Evolutionary conservation across 92 coral and sea anemone species (phyloP).

Genomic region (Pocillopora meandrina): DNA sequence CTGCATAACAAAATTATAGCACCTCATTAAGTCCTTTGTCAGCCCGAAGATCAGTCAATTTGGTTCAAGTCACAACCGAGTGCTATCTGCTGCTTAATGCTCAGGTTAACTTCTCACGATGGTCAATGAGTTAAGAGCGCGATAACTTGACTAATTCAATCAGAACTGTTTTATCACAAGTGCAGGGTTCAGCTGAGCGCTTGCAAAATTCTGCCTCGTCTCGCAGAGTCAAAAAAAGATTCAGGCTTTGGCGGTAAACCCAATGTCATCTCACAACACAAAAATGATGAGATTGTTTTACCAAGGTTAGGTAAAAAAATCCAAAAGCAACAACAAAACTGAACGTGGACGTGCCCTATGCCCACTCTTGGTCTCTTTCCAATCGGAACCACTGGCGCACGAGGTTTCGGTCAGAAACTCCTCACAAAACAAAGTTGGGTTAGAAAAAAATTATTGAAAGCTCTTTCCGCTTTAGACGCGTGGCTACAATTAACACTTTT

Average conservation of each 20-base stretch:
- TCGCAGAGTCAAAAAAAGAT: neutral
- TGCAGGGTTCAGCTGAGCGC: neutral
- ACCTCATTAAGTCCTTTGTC: neutral
- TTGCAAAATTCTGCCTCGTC: neutral
- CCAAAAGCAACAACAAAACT: neutral
- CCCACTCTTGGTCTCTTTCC: neutral
- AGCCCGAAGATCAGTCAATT: neutral
- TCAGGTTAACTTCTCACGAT: slow-evolving; percentile 44
- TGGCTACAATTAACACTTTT: slow-evolving; percentile 48
- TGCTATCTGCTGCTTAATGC: slow-evolving; percentile 10
- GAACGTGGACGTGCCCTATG: neutral
- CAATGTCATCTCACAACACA: neutral
- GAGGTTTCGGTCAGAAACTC: neutral
- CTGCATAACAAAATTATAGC: neutral
- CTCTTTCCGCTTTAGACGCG: slow-evolving; percentile 31
- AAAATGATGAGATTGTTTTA: neutral
- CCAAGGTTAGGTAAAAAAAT: slow-evolving; percentile 11
- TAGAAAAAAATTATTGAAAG: slow-evolving; percentile 20
- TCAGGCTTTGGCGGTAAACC: slow-evolving; percentile 23
- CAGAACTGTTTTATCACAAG: neutral
- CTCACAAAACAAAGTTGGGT: neutral
- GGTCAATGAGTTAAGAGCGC: slow-evolving; percentile 28
- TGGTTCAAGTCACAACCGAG: slow-evolving; percentile 4
- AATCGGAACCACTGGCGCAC: neutral
- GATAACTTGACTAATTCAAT: slow-evolving; percentile 20